Base-by-base conservation (phyloP, 2,797 vertebrate species). In the Adrianichthys oophorus region DNA sequence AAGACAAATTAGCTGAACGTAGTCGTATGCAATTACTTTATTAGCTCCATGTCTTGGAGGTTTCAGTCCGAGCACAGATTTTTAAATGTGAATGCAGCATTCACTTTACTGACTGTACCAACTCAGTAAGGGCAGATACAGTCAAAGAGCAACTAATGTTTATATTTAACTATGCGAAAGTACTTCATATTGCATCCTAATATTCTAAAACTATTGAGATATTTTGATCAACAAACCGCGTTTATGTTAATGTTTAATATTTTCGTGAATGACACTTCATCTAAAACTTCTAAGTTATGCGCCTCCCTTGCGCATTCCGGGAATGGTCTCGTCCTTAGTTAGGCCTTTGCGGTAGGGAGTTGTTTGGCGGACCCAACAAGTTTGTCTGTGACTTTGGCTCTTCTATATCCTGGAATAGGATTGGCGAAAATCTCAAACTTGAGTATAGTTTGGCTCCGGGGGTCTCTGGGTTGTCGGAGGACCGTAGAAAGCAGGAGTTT, bases 321-420 rank as follows among this genome's bases (percentile, higher is more conserved):
- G 13, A 70, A 72, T 92, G 89, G 91, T 61, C 46, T 71, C 15
- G 75, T 73, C 92, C 87, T 56, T 80, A 58, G 76, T 70, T 42
- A 83, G 91, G 90, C 92, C 92, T 91, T 63, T 88, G 84, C 86
- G 63, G 89, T 84, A 84, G 90, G 90, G 91, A 92, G 89, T 91
- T 90, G 85, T 82, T 89, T 85, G 72, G 76, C 70, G 79, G 76
- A 85, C 3, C 78, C 42, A 65, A 68, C 70, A 90, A 91, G 87
- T 91, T 91, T 90, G 80, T 51, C 67, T 64, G 52, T 76, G 32
- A 90, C 79, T 90, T 90, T 86, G 50, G 24, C 19, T 74, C 44
- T 79, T 59, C 58, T 74, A 85, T 84, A 78, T 63, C 42, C 74
- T 55, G 24, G 18, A 62, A 16, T 16, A n/a, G 42, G 41, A 58